A percentile compares a stretch with the other conserved stretches of the same genome.
Conservation (phyloP, 2,888 invertebrate genomes). For the Ferrisia virgata region DNA sequence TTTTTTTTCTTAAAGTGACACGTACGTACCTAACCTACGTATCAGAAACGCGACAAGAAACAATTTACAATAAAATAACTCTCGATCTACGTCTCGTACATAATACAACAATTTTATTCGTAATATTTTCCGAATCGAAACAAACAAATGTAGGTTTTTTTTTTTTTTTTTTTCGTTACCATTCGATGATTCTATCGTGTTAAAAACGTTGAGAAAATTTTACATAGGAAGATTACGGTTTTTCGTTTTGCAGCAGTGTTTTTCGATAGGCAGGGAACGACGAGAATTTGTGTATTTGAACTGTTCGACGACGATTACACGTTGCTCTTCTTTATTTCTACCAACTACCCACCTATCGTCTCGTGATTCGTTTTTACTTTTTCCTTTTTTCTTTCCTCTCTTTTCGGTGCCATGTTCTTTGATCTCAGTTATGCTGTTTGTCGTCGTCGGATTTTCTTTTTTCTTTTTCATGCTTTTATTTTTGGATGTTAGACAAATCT, state of each 20-base stretch:
- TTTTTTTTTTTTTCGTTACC: neutral
- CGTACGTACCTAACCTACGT: too few species aligned
- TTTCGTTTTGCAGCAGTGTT: neutral
- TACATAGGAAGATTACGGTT: neutral
- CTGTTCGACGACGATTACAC: neutral
- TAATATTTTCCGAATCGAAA: neutral
- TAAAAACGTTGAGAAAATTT: neutral
- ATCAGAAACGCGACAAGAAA: conserved; percentile 3
- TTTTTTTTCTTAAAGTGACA: neutral
- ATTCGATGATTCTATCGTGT: neutral
- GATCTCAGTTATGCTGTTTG: too few species aligned
- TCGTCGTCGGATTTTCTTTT: neutral
- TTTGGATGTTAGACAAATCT: neutral
- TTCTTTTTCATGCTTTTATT: too few species aligned
- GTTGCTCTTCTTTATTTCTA: neutral
- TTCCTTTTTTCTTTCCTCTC: neutral
- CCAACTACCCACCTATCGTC: too few species aligned
- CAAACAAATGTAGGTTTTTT: neutral
- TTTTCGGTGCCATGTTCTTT: neutral
- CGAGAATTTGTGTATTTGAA: neutral
- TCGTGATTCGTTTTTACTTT: too few species aligned
- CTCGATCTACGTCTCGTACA: neutral
- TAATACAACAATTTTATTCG: neutral
- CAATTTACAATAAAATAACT: neutral
- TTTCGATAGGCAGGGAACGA: neutral